Conservation (phyloP, 2,797 vertebrate species). For the Basileuterus tristriatus region DNA sequence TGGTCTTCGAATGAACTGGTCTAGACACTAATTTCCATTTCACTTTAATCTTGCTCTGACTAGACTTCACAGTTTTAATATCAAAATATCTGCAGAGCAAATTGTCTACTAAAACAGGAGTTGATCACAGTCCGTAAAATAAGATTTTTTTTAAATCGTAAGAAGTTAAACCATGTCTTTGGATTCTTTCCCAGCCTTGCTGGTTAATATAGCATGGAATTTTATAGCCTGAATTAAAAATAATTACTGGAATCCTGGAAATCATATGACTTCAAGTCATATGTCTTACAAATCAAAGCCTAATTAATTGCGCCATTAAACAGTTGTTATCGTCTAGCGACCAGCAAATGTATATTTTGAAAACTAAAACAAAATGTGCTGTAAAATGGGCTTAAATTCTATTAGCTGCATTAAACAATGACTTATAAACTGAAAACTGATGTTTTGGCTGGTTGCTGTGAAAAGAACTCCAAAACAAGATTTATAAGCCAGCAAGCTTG, state of each 20-base stretch:
- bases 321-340: not conserved
- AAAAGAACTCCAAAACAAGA: not conserved
- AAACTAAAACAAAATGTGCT: not conserved
- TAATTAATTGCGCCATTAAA: not conserved
- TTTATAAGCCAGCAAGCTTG: not conserved
- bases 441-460: not conserved
- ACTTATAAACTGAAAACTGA: not conserved
- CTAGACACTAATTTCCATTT: not conserved
- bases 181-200: not conserved
- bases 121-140: not conserved
- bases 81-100: not conserved
- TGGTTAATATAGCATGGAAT: not conserved
- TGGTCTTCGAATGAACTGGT: not conserved
- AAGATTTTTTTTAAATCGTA: not conserved
- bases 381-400: not conserved
- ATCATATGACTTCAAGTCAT: not conserved
- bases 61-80: not conserved
- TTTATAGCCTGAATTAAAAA: slow-evolving; percentile 33
- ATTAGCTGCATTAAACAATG: not conserved
- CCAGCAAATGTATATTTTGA: not conserved
- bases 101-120: not conserved
- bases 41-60: not conserved
- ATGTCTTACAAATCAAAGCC: slow-evolving; percentile 1
- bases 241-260: slow-evolving; percentile 9
- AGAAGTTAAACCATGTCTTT: not conserved